These are phyloP conservation scores for Phaethon lepturus DNA, from an alignment of 2,113 vertebrate genomes.

Conservation along the genomic window DNA sequence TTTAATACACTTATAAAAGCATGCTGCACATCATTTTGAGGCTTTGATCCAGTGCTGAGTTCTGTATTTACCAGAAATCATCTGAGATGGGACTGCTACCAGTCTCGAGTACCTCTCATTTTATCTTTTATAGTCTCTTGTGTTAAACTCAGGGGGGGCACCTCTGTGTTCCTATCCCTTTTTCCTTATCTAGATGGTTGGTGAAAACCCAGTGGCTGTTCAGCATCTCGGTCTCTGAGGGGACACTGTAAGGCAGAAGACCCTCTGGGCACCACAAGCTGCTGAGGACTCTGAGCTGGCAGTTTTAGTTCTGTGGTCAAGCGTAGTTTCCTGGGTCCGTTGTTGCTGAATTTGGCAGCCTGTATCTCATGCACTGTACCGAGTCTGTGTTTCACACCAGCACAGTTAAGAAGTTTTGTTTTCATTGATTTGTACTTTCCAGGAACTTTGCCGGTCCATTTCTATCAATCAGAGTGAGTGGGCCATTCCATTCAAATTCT, in stretches of 20 bases:
- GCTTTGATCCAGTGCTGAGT: background rate
- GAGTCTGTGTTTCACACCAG: background rate
- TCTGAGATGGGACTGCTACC: accelerated
- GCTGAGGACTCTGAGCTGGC: background rate
- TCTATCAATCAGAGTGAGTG: background rate
- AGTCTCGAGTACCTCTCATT: background rate
- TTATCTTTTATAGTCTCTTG: background rate
- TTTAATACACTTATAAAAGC: background rate
- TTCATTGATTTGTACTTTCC: background rate
- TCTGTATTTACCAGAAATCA: background rate
- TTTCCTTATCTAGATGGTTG: background rate
- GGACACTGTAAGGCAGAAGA: background rate
- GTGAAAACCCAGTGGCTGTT: background rate
- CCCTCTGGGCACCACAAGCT: background rate
- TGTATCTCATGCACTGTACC: background rate
- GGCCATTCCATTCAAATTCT: background rate
- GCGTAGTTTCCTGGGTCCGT: background rate
- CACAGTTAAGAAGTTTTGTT: background rate
- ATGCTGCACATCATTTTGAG: background rate
- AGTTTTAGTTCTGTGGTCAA: background rate
- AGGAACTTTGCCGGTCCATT: background rate
- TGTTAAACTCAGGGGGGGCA: background rate
- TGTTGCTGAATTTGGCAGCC: background rate
- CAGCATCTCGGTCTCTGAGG: background rate
- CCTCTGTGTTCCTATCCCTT: background rate